A percentile compares a stretch with the other conserved stretches of the same genome.
Evolutionary conservation across 2,797 vertebrate genomes (phyloP).

Genomic region (Manis crassicaudata): DNA sequence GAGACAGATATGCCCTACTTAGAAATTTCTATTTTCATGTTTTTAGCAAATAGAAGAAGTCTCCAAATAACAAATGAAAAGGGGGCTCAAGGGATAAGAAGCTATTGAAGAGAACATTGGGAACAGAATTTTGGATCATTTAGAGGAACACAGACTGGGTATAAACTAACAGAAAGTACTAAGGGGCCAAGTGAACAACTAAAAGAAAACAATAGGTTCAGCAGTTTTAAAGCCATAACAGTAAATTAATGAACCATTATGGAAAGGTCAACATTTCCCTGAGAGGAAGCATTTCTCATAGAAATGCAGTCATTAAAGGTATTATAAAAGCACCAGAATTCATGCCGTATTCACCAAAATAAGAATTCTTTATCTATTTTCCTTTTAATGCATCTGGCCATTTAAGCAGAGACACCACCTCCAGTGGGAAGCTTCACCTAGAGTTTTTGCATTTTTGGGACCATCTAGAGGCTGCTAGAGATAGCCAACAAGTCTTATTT

Average conservation of each 20-base stretch:
- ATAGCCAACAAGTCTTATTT: background rate
- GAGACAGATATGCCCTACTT: background rate
- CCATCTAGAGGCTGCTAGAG: background rate
- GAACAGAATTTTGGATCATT: constrained; percentile 35
- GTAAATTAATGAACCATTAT: constrained; percentile 1
- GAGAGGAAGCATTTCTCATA: background rate
- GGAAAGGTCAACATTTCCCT: constrained; percentile 26
- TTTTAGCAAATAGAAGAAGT: background rate
- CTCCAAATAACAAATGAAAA: constrained; percentile 14
- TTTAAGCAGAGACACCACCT: background rate
- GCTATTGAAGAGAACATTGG: background rate
- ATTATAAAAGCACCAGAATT: background rate
- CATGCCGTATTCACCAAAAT: background rate
- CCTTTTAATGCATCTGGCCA: background rate
- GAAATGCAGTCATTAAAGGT: background rate
- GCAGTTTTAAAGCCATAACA: background rate
- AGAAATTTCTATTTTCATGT: constrained; percentile 18
- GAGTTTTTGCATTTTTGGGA: background rate
- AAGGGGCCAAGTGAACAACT: background rate
- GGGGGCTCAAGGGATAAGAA: background rate
- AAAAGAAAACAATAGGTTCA: constrained; percentile 36
- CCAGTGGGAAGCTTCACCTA: background rate
- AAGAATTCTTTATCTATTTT: background rate
- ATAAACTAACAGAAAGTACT: constrained; percentile 19
- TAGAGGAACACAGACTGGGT: background rate